Base-by-base conservation (phyloP, 2,888 invertebrate genomes). In the Torymus auratus region DNA sequence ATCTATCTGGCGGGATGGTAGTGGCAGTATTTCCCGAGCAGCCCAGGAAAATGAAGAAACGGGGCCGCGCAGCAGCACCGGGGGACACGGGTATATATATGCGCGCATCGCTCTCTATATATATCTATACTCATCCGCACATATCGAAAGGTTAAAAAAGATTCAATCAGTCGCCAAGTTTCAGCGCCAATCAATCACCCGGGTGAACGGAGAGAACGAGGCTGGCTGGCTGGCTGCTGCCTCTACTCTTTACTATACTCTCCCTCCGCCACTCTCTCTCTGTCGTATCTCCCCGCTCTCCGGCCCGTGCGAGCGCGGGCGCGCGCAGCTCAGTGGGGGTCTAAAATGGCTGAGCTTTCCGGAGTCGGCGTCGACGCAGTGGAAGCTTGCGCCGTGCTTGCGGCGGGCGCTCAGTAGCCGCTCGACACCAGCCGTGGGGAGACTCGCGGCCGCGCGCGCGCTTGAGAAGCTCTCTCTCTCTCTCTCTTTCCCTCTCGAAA, bases 101-200 rank as follows among this genome's bases (percentile, higher is more conserved):
- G 41, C 7, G 41, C 41, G 41, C 41, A 41, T 41, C 41, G 41
- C 41, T 41, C 3, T 28, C 3, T 28, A 28, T 28, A 41, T 41
- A 5, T 41, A 41, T 5, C 28, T 41, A 41, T 41, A 41, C 7
- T 1, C 41, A 41, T 41, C 41, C 7, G 28, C 28, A 41, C 41
- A 88, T 88, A 88, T 89, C 86, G 88, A 88, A 88, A 88, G 87
- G 87, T 87, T 88, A 73, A 88, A 89, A 89, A 90, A 89, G 88
- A 90, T 90, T 90, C 90, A 89, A 90, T 90, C 89, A 90, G 90
- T 90, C 89, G 88, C 86, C 85, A 89, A 88, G 90, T 89, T 90
- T 88, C 88, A 88, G 87, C 88, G 87, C 87, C 89, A 90, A 90
- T 90, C 90, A 90, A 90, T 90, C 90, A 87, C 84, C 83, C 84